These are phyloP conservation scores for Diplogasteroides magnus DNA, from an alignment of 1,140 invertebrate species.

Conservation along the genomic window DNA sequence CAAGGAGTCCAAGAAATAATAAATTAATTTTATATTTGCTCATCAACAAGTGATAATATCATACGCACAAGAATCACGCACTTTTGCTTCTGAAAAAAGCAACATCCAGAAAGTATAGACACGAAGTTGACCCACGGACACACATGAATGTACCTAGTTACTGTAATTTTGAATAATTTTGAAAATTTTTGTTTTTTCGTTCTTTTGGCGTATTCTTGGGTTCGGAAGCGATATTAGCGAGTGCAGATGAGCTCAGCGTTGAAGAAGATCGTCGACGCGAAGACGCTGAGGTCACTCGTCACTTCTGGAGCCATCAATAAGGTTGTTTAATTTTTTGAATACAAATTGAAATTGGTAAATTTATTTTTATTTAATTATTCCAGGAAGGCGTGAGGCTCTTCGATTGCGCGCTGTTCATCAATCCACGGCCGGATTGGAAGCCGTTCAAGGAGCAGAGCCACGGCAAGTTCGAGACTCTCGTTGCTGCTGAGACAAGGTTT, in stretches of 20 bases:
- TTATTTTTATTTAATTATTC: too few species aligned
- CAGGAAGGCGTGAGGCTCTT: neutral
- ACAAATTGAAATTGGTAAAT: neutral
- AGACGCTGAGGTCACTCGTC: neutral
- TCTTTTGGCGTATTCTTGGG: too few species aligned
- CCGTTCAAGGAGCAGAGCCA: conserved; percentile 5
- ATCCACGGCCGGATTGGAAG: neutral
- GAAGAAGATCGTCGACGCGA: conserved; percentile 2
- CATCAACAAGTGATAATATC: too few species aligned
- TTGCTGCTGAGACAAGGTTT: conserved; percentile 15
- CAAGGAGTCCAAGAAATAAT: conserved; percentile 6
- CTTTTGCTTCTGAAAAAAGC: too few species aligned
- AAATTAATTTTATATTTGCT: too few species aligned
- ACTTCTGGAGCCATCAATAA: neutral
- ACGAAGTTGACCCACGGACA: too few species aligned
- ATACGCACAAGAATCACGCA: too few species aligned
- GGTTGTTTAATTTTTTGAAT: neutral
- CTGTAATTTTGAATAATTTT: too few species aligned
- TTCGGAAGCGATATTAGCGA: too few species aligned
- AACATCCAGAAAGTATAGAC: too few species aligned
- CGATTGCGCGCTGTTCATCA: neutral
- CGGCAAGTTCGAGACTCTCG: conserved; percentile 29
- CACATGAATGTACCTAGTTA: too few species aligned
- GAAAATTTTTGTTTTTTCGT: too few species aligned
- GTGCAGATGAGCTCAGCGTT: neutral